Evolutionary conservation across 1,140 invertebrate genomes (phyloP), one percentile per base, ranked within the genome.

Genomic region (Cotesia glomerata): DNA sequence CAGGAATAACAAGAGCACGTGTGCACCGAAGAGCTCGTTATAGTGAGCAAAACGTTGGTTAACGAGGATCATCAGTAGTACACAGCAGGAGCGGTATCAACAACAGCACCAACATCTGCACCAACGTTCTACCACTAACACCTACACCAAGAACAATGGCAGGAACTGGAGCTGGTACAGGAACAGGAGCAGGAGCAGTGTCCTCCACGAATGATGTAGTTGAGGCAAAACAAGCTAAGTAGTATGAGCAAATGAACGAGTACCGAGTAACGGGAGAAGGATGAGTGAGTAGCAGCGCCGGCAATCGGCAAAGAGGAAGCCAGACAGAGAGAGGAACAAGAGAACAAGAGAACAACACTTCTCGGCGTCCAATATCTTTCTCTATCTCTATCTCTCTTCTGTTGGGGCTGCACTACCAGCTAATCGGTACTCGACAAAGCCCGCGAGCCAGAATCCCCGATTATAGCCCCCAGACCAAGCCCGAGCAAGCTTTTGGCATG

Each of bases 371-470:
- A 16, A 26, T 26, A 26, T 16, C 16, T 26, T 58, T 16, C 16
- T 26, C 18, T 58, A 16, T 14, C 26, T 26, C 14, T 58, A 58
- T 58, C 56, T 58, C 14, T 26, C 39, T 45, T 26, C 8, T 45
- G 7, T 45, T 11, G 39, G 18, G 5, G 56, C 56, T 16, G 16
- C 16, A 9, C 56, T 18, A 58, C 5, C 39, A 45, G 39, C 56
- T 58, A 58, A 58, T 58, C 56, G 56, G 14, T 58, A 58, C 65
- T 69, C 67, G 54, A 58, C 56, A 54, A 13, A 69, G 58, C 54
- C 67, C 67, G 54, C 32, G 54, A 36, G 67, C 54, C 14, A 69
- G 67, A 69, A 69, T 59, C 67, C 54, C 67, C 67, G 67, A 69
- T 69, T 69, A 69, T 59, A 36, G 3, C 51, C 39, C 11, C 39